These are phyloP conservation scores for Pelecanoides urinatrix DNA, from an alignment of 2,113 vertebrate genomes.

Conservation along the genomic window DNA sequence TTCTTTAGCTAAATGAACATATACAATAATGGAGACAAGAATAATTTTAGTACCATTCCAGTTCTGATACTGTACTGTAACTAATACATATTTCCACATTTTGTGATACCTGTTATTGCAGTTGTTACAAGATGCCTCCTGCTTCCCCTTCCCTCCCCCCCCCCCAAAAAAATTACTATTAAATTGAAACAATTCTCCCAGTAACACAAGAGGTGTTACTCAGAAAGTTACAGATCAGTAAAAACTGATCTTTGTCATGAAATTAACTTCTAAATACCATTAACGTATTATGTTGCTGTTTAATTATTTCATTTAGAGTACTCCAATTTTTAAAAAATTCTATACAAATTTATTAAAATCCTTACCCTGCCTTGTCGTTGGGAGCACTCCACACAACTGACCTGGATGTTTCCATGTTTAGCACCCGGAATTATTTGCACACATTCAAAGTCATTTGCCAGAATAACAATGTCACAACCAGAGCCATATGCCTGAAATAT, in stretches of 20 bases:
- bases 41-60: neutral
- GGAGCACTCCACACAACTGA: constrained; percentile 98
- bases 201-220: neutral
- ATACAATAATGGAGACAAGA: neutral
- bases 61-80: neutral
- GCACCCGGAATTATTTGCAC: constrained; percentile 98
- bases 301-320: neutral
- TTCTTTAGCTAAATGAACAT: neutral
- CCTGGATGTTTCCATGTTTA: constrained; percentile 99
- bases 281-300: neutral
- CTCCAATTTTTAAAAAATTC: neutral
- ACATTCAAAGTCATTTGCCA: constrained; percentile 97
- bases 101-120: neutral
- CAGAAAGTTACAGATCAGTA: neutral
- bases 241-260: neutral
- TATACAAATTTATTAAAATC: neutral
- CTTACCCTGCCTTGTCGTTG: constrained; percentile 96
- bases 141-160: neutral
- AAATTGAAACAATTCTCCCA: neutral
- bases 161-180: neutral
- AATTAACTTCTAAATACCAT: neutral
- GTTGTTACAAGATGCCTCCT: neutral
- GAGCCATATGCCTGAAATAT: constrained; percentile 92
- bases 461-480: constrained; percentile 95
- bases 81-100: neutral